Evolutionary conservation across 2,888 invertebrate species (phyloP).

Genomic region (Hemithea aestivaria): DNA sequence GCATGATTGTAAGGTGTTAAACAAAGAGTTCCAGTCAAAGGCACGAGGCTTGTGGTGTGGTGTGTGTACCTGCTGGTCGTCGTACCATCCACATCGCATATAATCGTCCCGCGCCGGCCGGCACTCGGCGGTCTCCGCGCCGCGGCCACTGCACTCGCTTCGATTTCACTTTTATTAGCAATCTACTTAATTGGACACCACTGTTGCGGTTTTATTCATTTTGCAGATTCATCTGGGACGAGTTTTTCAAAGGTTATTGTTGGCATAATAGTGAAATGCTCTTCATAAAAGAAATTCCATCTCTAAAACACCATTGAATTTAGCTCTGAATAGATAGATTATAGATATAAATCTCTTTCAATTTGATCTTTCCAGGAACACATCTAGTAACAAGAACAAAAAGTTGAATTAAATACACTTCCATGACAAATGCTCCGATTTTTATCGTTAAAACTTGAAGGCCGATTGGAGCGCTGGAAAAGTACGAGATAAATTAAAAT

Average conservation of each 20-base stretch:
- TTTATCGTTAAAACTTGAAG: conserved; percentile 55
- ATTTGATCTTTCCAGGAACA: conserved; percentile 16
- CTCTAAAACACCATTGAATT: no score
- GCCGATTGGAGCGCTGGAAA: conserved; percentile 56
- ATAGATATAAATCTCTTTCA: conserved; percentile 13
- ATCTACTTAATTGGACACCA: conserved; percentile 77
- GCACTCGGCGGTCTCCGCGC: conserved; percentile 25
- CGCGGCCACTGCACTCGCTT: conserved; percentile 76
- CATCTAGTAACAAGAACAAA: not conserved
- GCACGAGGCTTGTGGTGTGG: conserved; percentile 17
- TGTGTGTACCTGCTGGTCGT: no score
- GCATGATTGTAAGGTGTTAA: not conserved
- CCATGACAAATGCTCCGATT: conserved; percentile 51
- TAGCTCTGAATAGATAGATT: not conserved
- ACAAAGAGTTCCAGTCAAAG: conserved; percentile 3
- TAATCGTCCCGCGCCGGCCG: conserved; percentile 1
- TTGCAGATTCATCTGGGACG: conserved; percentile 67
- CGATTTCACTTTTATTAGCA: conserved; percentile 79
- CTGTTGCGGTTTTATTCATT: conserved; percentile 73
- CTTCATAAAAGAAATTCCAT: no score
- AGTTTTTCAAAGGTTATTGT: conserved; percentile 38
- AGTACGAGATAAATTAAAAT: conserved; percentile 61
- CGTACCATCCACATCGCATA: conserved; percentile 14
- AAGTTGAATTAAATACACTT: conserved; percentile 6
- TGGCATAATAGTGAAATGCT: conserved; percentile 20